Evolutionary conservation across 2,797 vertebrate genomes (phyloP).

Genomic region (Gorsachius magnificus): DNA sequence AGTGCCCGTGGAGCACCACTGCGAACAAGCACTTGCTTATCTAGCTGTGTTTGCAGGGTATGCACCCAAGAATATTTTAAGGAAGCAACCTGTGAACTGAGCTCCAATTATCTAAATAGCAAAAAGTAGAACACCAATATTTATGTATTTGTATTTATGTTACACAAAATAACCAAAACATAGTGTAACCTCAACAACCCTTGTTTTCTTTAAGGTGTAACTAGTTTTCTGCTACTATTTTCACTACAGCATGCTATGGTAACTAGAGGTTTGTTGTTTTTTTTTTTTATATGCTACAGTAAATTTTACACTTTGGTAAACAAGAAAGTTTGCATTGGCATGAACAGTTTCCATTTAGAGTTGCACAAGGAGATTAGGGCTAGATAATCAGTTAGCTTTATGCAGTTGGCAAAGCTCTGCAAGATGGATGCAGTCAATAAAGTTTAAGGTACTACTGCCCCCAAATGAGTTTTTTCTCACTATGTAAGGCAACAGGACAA

Average conservation of each 20-base stretch:
- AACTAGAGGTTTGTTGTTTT: neutral
- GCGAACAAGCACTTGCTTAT: neutral
- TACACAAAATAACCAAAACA: neutral
- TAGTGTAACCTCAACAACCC: neutral
- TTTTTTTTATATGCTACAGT: neutral
- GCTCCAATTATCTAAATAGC: neutral
- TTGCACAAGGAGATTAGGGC: neutral
- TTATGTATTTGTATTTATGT: neutral
- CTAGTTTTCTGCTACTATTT: neutral
- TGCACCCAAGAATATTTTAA: neutral
- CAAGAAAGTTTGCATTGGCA: neutral
- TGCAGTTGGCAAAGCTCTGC: neutral
- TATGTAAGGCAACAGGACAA: neutral
- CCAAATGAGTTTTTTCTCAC: neutral
- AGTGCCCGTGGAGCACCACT: neutral
- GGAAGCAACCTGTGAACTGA: neutral
- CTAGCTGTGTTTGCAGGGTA: neutral
- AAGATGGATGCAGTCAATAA: neutral
- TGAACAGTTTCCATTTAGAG: neutral
- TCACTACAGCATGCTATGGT: neutral
- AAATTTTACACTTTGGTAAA: neutral
- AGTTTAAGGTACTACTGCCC: neutral
- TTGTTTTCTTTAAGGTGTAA: neutral
- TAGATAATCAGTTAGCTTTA: neutral
- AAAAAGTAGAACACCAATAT: neutral